These are phyloP conservation scores for Loriculus beryllinus DNA, from an alignment of 2,797 vertebrate genomes.

Conservation along the genomic window DNA sequence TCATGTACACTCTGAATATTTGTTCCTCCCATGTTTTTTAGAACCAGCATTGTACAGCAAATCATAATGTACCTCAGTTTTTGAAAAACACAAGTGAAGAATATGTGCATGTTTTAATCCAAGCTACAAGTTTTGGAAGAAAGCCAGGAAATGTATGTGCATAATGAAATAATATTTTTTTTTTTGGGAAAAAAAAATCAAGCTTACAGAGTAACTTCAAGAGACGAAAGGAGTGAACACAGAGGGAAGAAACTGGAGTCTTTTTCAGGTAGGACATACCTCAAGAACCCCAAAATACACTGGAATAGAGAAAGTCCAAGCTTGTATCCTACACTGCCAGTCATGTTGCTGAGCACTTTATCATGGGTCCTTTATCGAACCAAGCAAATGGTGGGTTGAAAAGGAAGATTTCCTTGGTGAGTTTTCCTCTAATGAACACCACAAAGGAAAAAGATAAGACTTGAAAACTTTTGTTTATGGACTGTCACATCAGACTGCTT, in stretches of 20 bases:
- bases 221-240: background rate
- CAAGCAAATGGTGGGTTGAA: background rate
- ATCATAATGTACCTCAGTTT: background rate
- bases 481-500: background rate
- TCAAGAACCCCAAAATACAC: background rate
- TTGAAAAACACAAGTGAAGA: background rate
- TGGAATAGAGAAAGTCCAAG: background rate
- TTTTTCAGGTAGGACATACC: background rate
- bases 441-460: background rate
- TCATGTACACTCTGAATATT: background rate
- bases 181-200: background rate
- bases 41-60: background rate
- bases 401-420: background rate
- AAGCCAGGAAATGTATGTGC: background rate
- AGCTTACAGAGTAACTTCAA: background rate
- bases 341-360: slow-evolving; percentile 48
- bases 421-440: background rate
- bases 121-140: background rate
- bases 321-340: slow-evolving; percentile 36
- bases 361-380: background rate
- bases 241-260: background rate
- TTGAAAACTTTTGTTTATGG: background rate
- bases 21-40: background rate
- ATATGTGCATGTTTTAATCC: background rate
- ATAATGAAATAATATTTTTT: background rate